Conservation (phyloP, 2,113 vertebrate species). For the Coturnix japonica region DNA sequence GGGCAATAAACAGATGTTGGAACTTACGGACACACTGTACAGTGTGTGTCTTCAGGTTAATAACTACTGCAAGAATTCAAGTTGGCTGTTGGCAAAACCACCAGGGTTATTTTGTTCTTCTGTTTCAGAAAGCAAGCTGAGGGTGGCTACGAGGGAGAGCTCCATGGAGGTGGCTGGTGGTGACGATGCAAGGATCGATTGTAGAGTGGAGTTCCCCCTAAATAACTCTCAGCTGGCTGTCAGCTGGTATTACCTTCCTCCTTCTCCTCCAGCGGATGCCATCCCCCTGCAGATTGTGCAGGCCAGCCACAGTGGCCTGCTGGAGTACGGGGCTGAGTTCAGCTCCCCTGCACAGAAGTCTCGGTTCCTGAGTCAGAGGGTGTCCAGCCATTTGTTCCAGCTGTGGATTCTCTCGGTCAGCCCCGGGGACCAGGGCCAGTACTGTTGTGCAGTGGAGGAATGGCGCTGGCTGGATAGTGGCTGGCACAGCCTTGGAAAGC, state of each 20-base stretch:
- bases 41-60: neutral
- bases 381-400: slow-evolving; percentile 63
- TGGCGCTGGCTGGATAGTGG: slow-evolving; percentile 72
- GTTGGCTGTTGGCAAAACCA: neutral
- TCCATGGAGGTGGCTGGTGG: neutral
- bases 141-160: neutral
- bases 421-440: slow-evolving; percentile 69
- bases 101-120: neutral
- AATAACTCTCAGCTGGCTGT: slow-evolving; percentile 41
- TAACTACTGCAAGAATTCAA: neutral
- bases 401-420: slow-evolving; percentile 69
- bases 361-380: slow-evolving; percentile 65
- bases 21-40: neutral
- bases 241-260: slow-evolving; percentile 67
- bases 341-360: slow-evolving; percentile 32
- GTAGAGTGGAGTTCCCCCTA: slow-evolving; percentile 11
- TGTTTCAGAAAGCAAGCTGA: slow-evolving; percentile 70
- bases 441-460: slow-evolving; percentile 84
- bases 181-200: slow-evolving; percentile 51
- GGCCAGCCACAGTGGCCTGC: neutral
- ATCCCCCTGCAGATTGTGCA: slow-evolving; percentile 49
- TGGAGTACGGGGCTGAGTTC: slow-evolving; percentile 62
- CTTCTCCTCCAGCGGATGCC: neutral
- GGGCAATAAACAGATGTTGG: neutral
- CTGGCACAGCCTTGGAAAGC: slow-evolving; percentile 64